Conservation (phyloP, 2,113 vertebrate species). For the Todiramphus saurophagus region DNA sequence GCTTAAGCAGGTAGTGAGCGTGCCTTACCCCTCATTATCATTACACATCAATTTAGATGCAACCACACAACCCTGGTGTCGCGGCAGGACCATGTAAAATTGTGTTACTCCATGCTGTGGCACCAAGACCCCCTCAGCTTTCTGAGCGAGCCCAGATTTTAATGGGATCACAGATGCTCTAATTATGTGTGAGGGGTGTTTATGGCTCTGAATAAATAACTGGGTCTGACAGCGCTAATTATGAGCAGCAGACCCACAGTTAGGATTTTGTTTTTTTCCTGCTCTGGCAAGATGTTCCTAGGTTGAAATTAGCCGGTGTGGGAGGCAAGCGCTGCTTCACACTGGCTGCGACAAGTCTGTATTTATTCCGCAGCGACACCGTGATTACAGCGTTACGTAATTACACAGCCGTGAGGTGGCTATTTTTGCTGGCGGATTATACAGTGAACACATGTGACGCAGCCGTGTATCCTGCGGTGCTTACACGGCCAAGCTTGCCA, state of each 20-base stretch:
- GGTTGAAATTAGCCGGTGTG: not conserved
- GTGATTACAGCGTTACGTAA: not conserved
- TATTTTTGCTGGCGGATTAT: conserved; percentile 47
- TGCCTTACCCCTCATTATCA: not conserved
- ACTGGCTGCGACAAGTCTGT: not conserved
- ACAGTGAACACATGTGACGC: not conserved
- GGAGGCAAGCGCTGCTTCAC: not conserved
- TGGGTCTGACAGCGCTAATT: not conserved
- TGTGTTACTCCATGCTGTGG: rapidly evolving
- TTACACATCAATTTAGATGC: rapidly evolving
- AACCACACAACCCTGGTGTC: not conserved
- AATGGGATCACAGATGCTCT: not conserved
- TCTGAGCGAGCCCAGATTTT: not conserved
- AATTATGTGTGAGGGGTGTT: not conserved
- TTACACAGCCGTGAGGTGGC: not conserved
- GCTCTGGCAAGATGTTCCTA: not conserved
- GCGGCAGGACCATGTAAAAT: not conserved
- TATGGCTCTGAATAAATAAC: not conserved
- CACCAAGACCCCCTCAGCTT: not conserved
- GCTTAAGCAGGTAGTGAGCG: not conserved
- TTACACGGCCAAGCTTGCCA: rapidly evolving
- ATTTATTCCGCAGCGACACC: not conserved
- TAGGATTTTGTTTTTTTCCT: not conserved
- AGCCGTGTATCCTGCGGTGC: not conserved
- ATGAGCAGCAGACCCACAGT: not conserved